These are phyloP conservation scores for Synaphobranchus kaupii DNA, from an alignment of 2,797 vertebrate genomes.

Conservation along the genomic window DNA sequence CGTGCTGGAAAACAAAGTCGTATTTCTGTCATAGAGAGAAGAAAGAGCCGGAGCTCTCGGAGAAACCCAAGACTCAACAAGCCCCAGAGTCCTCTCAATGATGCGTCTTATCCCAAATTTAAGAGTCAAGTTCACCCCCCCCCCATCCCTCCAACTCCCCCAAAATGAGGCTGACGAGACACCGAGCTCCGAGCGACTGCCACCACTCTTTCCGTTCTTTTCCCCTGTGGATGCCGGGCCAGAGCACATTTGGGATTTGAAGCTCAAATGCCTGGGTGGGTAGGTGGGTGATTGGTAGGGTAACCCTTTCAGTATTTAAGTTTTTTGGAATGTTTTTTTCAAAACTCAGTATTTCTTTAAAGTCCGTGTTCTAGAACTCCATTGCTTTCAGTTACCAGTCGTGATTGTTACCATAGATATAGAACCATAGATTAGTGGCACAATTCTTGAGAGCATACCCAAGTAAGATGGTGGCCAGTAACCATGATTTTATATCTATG, in stretches of 20 bases:
- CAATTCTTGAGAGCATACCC: too few species aligned
- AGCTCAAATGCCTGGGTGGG: too few species aligned
- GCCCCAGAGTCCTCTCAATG: background rate
- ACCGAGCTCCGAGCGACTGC: background rate
- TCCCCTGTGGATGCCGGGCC: background rate
- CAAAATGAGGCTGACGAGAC: constrained; percentile 14
- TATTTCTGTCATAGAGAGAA: constrained; percentile 16
- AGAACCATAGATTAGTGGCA: too few species aligned
- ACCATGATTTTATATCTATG: too few species aligned
- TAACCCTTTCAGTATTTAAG: background rate
- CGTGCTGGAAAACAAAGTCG: background rate
- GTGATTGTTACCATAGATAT: background rate
- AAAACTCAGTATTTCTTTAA: background rate
- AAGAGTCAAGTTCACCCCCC: background rate
- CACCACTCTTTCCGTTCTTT: background rate
- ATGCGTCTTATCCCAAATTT: background rate
- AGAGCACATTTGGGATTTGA: too few species aligned
- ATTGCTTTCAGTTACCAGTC: background rate
- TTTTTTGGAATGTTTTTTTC: background rate
- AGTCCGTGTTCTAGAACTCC: background rate
- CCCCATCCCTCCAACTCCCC: background rate
- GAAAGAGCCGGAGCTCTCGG: background rate
- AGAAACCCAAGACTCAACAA: background rate
- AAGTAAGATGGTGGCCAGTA: too few species aligned
- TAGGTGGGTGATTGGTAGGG: too few species aligned